These are phyloP conservation scores for Aleiodes alternator DNA, from an alignment of 2,888 invertebrate species.

Conservation along the genomic window DNA sequence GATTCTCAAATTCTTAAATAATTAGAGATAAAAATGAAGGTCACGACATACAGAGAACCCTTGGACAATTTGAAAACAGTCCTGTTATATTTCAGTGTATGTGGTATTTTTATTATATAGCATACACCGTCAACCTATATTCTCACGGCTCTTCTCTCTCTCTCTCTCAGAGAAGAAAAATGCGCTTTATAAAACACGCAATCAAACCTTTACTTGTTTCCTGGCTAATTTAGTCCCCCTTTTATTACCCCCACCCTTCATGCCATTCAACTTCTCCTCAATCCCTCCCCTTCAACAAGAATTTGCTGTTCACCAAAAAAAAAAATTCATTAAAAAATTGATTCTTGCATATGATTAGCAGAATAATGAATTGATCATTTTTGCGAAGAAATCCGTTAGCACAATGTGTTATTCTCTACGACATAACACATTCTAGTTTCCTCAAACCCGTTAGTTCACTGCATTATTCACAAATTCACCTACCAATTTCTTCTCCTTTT, in stretches of 20 bases:
- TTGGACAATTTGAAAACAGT: slow-evolving; percentile 11
- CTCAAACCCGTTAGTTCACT: slow-evolving; percentile 45
- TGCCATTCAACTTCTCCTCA: no score
- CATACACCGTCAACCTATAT: slow-evolving; percentile 20
- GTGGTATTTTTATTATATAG: slow-evolving; percentile 12
- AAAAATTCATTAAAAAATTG: no score
- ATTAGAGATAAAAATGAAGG: slow-evolving; percentile 30
- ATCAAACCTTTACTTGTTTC: neutral
- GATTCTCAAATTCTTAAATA: slow-evolving; percentile 25
- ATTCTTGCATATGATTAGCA: slow-evolving; percentile 4
- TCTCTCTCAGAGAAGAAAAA: neutral
- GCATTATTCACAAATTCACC: slow-evolving; percentile 49
- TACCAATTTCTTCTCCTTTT: slow-evolving; percentile 24
- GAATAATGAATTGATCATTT: neutral
- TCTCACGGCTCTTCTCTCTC: slow-evolving; percentile 11
- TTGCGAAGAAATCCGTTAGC: slow-evolving; percentile 32
- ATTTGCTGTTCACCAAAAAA: no score
- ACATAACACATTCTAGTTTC: slow-evolving; percentile 47
- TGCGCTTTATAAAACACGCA: neutral
- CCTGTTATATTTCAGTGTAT: slow-evolving; percentile 29
- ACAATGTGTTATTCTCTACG: slow-evolving; percentile 33
- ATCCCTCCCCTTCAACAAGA: no score
- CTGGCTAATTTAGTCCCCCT: no score
- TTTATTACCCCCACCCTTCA: no score
- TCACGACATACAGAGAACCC: slow-evolving; percentile 32